Percentiles rank a stretch among this genome's conserved stretches.
Conservation (phyloP, 2,113 vertebrate species). For the Cranoglanis bouderius region DNA sequence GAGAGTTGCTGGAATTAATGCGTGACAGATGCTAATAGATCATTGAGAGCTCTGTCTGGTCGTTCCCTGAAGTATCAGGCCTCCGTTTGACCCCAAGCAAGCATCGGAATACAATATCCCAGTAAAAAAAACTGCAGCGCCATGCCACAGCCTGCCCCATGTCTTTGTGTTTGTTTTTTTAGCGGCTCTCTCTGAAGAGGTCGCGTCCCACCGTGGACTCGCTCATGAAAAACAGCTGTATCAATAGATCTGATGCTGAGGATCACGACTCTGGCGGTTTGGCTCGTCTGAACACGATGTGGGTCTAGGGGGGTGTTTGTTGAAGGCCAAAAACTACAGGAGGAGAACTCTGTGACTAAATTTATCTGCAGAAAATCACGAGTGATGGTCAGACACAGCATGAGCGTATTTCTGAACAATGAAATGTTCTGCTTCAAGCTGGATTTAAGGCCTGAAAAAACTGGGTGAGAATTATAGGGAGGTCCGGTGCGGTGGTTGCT, state of each 20-base stretch:
- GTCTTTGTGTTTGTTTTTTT: constrained; percentile 41
- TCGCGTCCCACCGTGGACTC: neutral
- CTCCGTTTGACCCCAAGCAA: constrained; percentile 27
- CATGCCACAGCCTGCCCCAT: neutral
- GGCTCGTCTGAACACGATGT: neutral
- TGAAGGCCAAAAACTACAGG: neutral
- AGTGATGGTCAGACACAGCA: neutral
- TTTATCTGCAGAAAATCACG: neutral
- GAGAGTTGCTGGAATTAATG: constrained; percentile 7
- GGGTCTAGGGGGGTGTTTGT: neutral
- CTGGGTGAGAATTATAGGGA: neutral
- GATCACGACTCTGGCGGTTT: neutral
- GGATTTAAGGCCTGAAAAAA: neutral
- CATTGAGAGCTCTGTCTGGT: neutral
- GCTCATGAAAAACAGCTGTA: constrained; percentile 43
- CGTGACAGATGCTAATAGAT: constrained; percentile 39
- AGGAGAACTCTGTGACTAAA: neutral
- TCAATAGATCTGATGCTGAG: constrained; percentile 32
- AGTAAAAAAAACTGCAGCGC: constrained; percentile 31
- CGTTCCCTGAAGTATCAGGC: constrained; percentile 4
- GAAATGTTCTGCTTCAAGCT: neutral
- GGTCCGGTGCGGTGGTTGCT: neutral
- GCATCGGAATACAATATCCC: constrained; percentile 33
- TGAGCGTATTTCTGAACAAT: neutral
- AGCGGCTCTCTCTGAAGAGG: constrained; percentile 22